phyloP scores from a whole-genome alignment of 2,113 vertebrate species.

The Muscicapa adusta region DNA sequence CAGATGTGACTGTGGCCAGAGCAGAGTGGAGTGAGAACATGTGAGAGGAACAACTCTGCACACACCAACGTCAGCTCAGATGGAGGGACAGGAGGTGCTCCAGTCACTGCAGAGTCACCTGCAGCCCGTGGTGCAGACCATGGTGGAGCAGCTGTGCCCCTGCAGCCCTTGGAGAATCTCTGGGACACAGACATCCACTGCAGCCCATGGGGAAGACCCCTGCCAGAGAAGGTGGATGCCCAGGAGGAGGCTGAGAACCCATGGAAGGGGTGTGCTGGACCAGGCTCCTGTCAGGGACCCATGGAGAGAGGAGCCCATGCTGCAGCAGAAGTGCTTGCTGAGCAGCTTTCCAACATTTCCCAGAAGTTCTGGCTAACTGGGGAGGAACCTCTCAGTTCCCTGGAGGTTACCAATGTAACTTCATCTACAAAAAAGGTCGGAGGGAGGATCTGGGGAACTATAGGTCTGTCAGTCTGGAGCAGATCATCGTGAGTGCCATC shows the following conservation, averaged over 20 bases:
- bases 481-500: background rate
- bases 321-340: background rate
- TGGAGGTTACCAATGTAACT: background rate
- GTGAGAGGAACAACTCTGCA: background rate
- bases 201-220: background rate
- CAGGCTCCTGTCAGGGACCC: background rate
- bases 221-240: background rate
- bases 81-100: background rate
- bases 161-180: background rate
- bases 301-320: background rate
- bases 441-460: fast-evolving
- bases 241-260: background rate
- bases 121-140: background rate
- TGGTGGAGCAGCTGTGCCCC: background rate
- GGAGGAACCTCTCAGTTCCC: background rate
- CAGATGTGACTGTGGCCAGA: background rate
- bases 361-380: background rate
- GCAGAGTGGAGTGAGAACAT: background rate
- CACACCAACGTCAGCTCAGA: background rate
- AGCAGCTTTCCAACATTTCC: background rate
- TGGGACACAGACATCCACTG: background rate
- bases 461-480: background rate
- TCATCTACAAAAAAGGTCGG: fast-evolving
- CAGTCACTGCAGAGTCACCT: fast-evolving
- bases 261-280: background rate